phyloP scores from a whole-genome alignment of 2,113 vertebrate genomes.

The Picathartes gymnocephalus region DNA sequence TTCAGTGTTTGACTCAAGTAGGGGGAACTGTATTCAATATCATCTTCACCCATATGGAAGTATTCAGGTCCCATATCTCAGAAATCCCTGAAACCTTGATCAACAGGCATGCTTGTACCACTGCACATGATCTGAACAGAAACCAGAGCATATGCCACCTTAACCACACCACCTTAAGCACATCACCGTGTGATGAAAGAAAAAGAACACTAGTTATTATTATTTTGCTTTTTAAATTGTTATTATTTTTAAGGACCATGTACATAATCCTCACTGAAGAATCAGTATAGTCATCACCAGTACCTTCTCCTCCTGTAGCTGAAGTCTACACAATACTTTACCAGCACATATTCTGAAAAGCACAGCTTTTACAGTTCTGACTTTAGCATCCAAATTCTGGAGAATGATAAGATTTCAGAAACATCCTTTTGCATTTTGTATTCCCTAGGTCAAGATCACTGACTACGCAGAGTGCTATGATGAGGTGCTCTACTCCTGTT shows the following conservation, averaged over 20 bases:
- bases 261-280: background rate
- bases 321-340: background rate
- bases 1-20: background rate
- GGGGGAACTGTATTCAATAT: background rate
- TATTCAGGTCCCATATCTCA: background rate
- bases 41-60: background rate
- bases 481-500: background rate
- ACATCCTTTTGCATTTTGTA: background rate
- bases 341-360: background rate
- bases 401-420: background rate
- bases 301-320: background rate
- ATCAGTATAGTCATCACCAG: background rate
- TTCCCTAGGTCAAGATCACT: background rate
- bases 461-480: accelerated
- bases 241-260: background rate
- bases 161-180: background rate
- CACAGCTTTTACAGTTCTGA: background rate
- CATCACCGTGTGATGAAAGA: background rate
- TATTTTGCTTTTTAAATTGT: background rate
- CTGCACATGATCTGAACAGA: background rate
- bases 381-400: background rate
- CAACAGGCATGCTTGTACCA: background rate
- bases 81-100: background rate
- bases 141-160: background rate
- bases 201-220: background rate